Conservation (phyloP, 2,888 invertebrate genomes). For the Drosophila formosana region DNA sequence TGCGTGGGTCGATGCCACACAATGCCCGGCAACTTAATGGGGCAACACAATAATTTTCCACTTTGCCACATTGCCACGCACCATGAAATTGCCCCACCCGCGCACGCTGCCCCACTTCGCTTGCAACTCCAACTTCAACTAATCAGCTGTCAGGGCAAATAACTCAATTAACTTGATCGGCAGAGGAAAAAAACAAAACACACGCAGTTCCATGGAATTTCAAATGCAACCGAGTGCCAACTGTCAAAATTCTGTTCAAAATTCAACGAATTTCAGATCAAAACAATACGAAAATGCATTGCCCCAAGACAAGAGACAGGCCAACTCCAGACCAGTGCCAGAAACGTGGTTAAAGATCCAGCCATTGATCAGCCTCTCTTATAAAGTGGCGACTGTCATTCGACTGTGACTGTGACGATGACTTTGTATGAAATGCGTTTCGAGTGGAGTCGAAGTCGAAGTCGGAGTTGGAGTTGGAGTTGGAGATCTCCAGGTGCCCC, state of each 20-base stretch:
- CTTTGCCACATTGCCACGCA: slow-evolving; percentile 65
- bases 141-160: slow-evolving; percentile 78
- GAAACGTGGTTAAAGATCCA: slow-evolving; percentile 58
- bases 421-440: slow-evolving; percentile 78
- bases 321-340: slow-evolving; percentile 50
- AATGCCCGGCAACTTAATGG: slow-evolving; percentile 73
- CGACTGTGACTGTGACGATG: slow-evolving; percentile 66
- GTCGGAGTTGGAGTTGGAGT: slow-evolving; percentile 44
- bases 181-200: slow-evolving; percentile 8
- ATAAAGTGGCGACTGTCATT: slow-evolving; percentile 80
- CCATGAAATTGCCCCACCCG: slow-evolving; percentile 54
- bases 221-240: slow-evolving; percentile 73
- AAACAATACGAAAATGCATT: slow-evolving; percentile 82
- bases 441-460: slow-evolving; percentile 52
- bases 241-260: slow-evolving; percentile 77
- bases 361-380: slow-evolving; percentile 79
- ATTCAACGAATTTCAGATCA: slow-evolving; percentile 82
- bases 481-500: slow-evolving; percentile 35
- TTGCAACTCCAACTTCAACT: slow-evolving; percentile 60
- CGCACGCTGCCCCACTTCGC: background rate
- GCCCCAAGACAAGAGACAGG: slow-evolving; percentile 52
- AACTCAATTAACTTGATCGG: slow-evolving; percentile 81
- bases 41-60: slow-evolving; percentile 77
- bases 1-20: slow-evolving; percentile 57
- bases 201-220: slow-evolving; percentile 66